phyloP scores from a whole-genome alignment of 2,888 invertebrate species.

The Balanococcus diminutus region DNA sequence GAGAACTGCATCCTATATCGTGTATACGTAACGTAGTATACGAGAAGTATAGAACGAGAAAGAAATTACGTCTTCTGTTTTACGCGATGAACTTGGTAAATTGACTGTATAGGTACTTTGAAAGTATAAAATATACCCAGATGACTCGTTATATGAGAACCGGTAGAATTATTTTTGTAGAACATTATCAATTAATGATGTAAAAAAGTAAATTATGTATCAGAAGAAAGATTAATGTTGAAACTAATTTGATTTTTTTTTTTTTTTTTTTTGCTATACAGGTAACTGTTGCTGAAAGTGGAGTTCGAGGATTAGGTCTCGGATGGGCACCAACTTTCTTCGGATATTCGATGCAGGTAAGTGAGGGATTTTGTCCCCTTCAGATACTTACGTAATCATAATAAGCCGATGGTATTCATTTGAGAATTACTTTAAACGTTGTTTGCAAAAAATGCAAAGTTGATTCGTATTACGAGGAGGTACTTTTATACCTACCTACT shows the following conservation, averaged over 20 bases:
- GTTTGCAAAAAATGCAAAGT: background rate
- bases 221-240: too few species aligned
- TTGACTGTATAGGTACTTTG: background rate
- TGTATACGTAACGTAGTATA: too few species aligned
- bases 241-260: too few species aligned
- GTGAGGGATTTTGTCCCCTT: slow-evolving; percentile 18
- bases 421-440: background rate
- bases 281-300: slow-evolving; percentile 85
- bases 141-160: background rate
- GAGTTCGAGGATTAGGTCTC: slow-evolving; percentile 79
- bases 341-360: slow-evolving; percentile 88
- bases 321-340: slow-evolving; percentile 98
- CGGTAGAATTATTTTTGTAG: background rate
- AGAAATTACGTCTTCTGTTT: background rate
- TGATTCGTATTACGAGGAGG: background rate
- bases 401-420: slow-evolving; percentile 10
- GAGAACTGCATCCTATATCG: background rate
- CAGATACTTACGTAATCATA: background rate
- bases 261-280: slow-evolving; percentile 61
- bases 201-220: background rate
- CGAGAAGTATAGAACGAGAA: too few species aligned
- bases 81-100: background rate
- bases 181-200: background rate
- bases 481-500: background rate
- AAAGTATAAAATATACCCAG: background rate